Base-by-base conservation (phyloP, 2,113 vertebrate genomes). In the Dolichotis patagonum region DNA sequence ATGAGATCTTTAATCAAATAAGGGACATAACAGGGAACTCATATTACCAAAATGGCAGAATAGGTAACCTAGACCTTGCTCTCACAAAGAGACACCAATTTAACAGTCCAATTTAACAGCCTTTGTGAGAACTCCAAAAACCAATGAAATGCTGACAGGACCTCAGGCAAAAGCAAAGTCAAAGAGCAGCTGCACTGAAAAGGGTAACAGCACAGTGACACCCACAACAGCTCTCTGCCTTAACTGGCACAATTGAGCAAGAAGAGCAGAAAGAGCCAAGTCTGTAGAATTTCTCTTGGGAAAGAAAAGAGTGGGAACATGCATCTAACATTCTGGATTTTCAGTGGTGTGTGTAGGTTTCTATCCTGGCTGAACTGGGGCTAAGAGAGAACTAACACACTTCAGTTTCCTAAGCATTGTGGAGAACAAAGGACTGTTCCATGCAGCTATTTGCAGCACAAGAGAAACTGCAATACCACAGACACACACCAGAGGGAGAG, bases 401-500 rank as follows among this genome's bases (percentile, higher is more conserved):
- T 80, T 49, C 24, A 41, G 24, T 41, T 38, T 24, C 24, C 46
- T 65, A 41, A 5, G 19, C 17, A 56, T 11, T 80, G 5, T n/a
- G 52, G 26, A 38, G 26, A 80, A 71, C 65, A 91, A 85, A 49
- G 69, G 26, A 69, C 82, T 49, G 38, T 20, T 69, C 24, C 46
- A 67, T 49, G 28, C 24, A 85, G n/a, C 46, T 5, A 2, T 4
- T 38, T 49, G 10, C 67, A 85, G 7, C 22, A 28, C 10, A 28
- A 35, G 46, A 77, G 56, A 77, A n/a, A 32, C 52, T 78, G 82
- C 82, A 95, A 28, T 95, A 71, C 83, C 89, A n/a, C 19, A 91
- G 41, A 30, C 14, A 87, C 26, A 82, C 94, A 87, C 83, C 84
- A 82, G 94, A 91, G 94, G 94, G 75, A 91, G 73, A 35, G 58